phyloP scores from a whole-genome alignment of 2,113 vertebrate genomes.

The Benitochromis conjunctus region DNA sequence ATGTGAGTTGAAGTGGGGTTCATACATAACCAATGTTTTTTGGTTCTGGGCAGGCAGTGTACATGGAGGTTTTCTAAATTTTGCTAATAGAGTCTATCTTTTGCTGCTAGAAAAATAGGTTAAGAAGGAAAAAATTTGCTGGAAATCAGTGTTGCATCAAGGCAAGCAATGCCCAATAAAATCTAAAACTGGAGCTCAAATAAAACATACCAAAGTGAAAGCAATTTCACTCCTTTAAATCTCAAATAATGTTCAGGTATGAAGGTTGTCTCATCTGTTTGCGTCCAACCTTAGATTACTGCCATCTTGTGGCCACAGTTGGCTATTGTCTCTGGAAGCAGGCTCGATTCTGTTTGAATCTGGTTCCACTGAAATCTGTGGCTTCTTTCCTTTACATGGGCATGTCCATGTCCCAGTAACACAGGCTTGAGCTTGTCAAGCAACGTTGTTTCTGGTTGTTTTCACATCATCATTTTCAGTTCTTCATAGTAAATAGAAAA shows the following conservation, averaged over 20 bases:
- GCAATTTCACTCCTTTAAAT: not conserved
- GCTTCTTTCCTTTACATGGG: not conserved
- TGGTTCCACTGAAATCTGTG: not conserved
- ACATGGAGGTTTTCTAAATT: not conserved
- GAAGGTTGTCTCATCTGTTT: not conserved
- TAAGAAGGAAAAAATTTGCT: not conserved
- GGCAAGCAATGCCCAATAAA: not conserved
- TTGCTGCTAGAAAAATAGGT: not conserved
- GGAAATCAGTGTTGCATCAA: not conserved
- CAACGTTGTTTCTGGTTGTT: no score
- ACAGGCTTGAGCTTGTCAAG: not conserved
- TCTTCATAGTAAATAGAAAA: not conserved
- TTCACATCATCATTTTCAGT: no score
- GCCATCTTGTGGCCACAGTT: not conserved
- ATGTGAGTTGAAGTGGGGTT: not conserved
- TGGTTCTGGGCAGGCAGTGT: not conserved
- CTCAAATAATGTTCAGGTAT: not conserved
- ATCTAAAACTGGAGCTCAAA: rapidly evolving
- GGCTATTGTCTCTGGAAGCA: not conserved
- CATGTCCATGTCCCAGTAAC: not conserved
- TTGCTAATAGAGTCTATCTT: not conserved
- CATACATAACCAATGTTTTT: not conserved
- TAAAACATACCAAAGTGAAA: not conserved
- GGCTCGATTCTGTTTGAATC: rapidly evolving
- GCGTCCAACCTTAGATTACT: not conserved